These are phyloP conservation scores for Agonopterix heracliana DNA, from an alignment of 2,888 invertebrate genomes.

Conservation along the genomic window DNA sequence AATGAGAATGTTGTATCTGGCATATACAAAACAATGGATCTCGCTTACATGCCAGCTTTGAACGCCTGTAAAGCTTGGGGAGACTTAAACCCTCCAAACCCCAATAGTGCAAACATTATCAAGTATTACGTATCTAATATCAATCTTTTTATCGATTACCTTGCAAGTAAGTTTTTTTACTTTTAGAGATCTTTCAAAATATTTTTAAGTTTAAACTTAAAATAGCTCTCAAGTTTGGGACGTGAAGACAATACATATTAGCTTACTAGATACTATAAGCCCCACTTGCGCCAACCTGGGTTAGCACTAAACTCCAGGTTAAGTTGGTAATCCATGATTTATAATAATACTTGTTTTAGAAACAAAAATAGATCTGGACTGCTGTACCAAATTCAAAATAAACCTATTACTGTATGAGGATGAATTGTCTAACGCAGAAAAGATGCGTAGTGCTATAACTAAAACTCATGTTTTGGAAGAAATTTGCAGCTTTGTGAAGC, in stretches of 20 bases:
- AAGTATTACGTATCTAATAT: slow-evolving; percentile 57
- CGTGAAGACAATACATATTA: too few species aligned
- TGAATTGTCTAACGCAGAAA: slow-evolving; percentile 73
- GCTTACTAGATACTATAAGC: too few species aligned
- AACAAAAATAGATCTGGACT: slow-evolving; percentile 80
- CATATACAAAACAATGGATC: slow-evolving; percentile 46
- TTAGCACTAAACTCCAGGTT: too few species aligned
- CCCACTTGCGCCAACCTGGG: too few species aligned
- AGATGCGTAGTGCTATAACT: slow-evolving; percentile 76
- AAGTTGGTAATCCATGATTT: too few species aligned
- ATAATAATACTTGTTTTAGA: slow-evolving; percentile 51
- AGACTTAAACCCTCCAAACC: slow-evolving; percentile 64
- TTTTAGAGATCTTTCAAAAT: too few species aligned
- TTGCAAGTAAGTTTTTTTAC: slow-evolving; percentile 48
- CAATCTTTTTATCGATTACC: slow-evolving; percentile 60
- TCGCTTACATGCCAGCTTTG: slow-evolving; percentile 51
- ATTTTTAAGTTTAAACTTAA: too few species aligned
- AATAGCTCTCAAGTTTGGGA: too few species aligned
- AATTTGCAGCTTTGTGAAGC: slow-evolving; percentile 79
- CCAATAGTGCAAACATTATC: slow-evolving; percentile 52
- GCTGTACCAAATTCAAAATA: slow-evolving; percentile 77
- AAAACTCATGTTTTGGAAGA: slow-evolving; percentile 77
- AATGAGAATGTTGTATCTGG: slow-evolving; percentile 64
- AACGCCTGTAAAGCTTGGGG: slow-evolving; percentile 57
- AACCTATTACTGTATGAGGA: slow-evolving; percentile 75